A percentile compares a stretch with the other conserved stretches of the same genome.
These are phyloP conservation scores for Garrulus glandarius DNA, from an alignment of 2,797 vertebrate species.

Conservation along the genomic window DNA sequence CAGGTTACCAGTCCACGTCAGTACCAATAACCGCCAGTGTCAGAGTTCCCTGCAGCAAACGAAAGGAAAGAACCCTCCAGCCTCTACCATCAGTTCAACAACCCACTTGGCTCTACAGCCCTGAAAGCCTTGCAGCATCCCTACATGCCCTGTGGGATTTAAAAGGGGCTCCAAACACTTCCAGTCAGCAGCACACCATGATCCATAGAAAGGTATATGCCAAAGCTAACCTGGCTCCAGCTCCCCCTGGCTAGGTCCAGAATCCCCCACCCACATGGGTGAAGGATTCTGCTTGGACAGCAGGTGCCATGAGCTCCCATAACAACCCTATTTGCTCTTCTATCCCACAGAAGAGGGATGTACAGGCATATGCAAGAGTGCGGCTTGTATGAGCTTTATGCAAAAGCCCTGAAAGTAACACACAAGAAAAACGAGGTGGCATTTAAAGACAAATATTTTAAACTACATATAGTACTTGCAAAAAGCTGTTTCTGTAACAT, in stretches of 20 bases:
- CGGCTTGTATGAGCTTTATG: not conserved
- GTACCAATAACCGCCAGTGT: not conserved
- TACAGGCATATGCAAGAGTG: fast-evolving
- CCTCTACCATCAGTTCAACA: not conserved
- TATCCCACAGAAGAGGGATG: not conserved
- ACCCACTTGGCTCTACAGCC: not conserved
- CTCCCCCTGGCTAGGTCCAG: not conserved
- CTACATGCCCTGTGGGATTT: not conserved
- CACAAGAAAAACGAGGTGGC: not conserved
- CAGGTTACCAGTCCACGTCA: not conserved
- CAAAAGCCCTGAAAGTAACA: not conserved
- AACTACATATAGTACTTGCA: not conserved
- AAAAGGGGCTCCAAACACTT: not conserved
- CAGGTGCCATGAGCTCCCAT: not conserved
- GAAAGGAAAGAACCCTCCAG: not conserved
- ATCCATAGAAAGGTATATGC: not conserved
- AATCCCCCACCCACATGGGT: not conserved
- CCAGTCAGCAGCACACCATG: fast-evolving
- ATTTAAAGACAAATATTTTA: not conserved
- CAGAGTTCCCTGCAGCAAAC: not conserved
- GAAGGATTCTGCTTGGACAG: not conserved
- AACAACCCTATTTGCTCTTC: not conserved
- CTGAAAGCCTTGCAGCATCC: not conserved
- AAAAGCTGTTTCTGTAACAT: not conserved
- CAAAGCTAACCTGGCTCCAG: not conserved